phyloP scores from a whole-genome alignment of 2,888 invertebrate genomes.

The Dynastes tityus region DNA sequence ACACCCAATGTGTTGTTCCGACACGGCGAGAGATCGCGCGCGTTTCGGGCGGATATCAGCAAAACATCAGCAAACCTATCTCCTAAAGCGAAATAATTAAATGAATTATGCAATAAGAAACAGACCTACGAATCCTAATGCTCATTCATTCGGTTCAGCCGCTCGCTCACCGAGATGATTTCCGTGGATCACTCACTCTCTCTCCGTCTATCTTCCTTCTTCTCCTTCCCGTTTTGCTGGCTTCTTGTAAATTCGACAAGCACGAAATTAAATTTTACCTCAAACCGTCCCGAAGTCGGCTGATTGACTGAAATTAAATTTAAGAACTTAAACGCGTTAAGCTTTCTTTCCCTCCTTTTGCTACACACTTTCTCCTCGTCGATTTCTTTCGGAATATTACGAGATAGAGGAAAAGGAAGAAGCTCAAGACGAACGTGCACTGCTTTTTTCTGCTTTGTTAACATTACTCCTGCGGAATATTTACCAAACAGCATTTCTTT shows the following conservation, averaged over 20 bases:
- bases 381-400: constrained; percentile 1
- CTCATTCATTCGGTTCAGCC: constrained; percentile 55
- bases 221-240: constrained; percentile 14
- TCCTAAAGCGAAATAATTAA: constrained; percentile 65
- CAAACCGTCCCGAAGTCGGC: constrained; percentile 68
- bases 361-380: constrained; percentile 22
- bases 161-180: constrained; percentile 56
- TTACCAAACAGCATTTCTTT: constrained; percentile 37
- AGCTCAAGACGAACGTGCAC: background rate
- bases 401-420: background rate
- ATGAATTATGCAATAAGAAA: constrained; percentile 68
- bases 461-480: constrained; percentile 28
- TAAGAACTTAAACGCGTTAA: constrained; percentile 70
- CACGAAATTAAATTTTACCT: constrained; percentile 69
- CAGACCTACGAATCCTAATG: constrained; percentile 59
- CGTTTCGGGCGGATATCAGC: constrained; percentile 55
- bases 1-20: constrained; percentile 68
- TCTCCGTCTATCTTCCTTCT: background rate
- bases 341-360: constrained; percentile 63
- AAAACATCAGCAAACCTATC: constrained; percentile 58
- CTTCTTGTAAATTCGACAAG: constrained; percentile 65
- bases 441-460: constrained; percentile 30
- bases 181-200: constrained; percentile 42
- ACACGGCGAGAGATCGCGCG: constrained; percentile 60
- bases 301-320: constrained; percentile 72